Evolutionary conservation across 2,113 vertebrate species (phyloP).

Genomic region (Platysteira castanea): DNA sequence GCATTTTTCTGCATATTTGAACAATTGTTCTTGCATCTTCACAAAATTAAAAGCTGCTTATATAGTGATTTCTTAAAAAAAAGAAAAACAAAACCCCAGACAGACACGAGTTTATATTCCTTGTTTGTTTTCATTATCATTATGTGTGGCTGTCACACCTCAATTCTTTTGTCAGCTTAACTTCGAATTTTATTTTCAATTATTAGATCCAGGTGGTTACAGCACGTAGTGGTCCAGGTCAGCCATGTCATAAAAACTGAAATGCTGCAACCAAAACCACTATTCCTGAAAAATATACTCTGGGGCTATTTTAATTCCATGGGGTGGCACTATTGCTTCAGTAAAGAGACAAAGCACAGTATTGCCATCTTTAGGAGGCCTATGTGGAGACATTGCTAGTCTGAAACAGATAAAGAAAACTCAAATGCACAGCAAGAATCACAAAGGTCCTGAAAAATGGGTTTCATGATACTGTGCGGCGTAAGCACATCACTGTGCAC

Average conservation of each 20-base stretch:
- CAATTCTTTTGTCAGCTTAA: background rate
- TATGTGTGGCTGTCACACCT: background rate
- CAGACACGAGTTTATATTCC: rapidly evolving
- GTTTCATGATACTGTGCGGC: background rate
- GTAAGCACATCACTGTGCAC: background rate
- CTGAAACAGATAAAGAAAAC: background rate
- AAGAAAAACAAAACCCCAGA: background rate
- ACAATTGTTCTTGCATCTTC: background rate
- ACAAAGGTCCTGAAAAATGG: background rate
- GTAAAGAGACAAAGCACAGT: background rate
- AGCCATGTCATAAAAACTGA: background rate
- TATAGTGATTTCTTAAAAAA: background rate
- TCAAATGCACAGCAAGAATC: background rate
- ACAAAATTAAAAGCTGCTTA: background rate
- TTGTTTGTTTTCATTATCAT: background rate
- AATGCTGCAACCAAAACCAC: background rate
- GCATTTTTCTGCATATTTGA: background rate
- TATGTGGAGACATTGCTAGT: background rate
- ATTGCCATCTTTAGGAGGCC: background rate
- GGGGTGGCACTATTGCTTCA: slow-evolving; percentile 33
- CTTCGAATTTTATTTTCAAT: background rate
- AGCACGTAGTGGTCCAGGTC: background rate
- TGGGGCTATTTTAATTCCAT: background rate
- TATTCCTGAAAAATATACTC: background rate
- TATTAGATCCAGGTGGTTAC: background rate